phyloP scores from a whole-genome alignment of 2,797 vertebrate genomes.

The Eptatretus atami region DNA sequence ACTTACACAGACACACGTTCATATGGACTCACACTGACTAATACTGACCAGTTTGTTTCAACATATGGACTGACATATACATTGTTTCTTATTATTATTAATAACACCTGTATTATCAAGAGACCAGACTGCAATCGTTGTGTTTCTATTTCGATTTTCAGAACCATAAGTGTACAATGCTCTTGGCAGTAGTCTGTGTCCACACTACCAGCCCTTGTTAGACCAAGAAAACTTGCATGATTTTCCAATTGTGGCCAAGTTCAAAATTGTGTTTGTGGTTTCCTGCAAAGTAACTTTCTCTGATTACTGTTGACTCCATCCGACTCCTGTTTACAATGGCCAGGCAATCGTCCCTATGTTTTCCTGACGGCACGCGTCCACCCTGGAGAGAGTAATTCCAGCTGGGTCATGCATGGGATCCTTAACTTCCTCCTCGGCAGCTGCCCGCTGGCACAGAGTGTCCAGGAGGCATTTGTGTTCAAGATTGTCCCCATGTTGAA shows the following conservation, averaged over 20 bases:
- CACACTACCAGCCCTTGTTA: too few relatives aligned
- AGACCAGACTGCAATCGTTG: too few relatives aligned
- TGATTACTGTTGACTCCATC: background rate
- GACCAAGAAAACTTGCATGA: too few relatives aligned
- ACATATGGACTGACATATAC: too few relatives aligned
- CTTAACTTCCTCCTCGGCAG: conserved; percentile 77
- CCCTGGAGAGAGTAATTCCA: conserved; percentile 87
- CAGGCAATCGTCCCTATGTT: conserved; percentile 70
- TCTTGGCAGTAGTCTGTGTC: too few relatives aligned
- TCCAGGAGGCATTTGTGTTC: conserved; percentile 76
- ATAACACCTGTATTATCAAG: too few relatives aligned
- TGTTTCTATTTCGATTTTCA: too few relatives aligned
- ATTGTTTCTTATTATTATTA: too few relatives aligned
- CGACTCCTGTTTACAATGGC: conserved; percentile 4
- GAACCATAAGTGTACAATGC: too few relatives aligned
- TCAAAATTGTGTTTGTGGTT: background rate
- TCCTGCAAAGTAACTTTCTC: background rate
- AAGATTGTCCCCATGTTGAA: conserved; percentile 98
- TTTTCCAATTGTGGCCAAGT: background rate
- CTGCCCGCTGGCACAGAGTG: conserved; percentile 35
- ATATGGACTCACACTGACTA: too few relatives aligned
- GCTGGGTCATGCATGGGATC: conserved; percentile 98
- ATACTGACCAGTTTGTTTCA: too few relatives aligned
- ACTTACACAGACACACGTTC: too few relatives aligned
- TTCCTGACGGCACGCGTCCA: conserved; percentile 80